Conservation (phyloP, 2,888 invertebrate genomes). For the Mythimna vitellina region DNA sequence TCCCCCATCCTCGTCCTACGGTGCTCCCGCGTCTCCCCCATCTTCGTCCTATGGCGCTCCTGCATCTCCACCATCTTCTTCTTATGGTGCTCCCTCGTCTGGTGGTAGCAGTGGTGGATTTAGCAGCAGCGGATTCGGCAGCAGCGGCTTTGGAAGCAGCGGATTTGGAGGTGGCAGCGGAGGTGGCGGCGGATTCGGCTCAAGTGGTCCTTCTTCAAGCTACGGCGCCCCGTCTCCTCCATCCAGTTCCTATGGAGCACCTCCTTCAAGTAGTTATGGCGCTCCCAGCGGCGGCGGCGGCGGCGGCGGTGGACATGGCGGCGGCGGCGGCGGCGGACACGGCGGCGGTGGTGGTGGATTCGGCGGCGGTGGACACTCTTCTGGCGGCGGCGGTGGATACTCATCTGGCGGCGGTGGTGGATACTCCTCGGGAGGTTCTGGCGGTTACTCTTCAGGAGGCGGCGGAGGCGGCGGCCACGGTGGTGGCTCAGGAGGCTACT, state of each 20-base stretch:
- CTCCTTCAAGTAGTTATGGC: slow-evolving; percentile 74
- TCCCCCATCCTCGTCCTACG: slow-evolving; percentile 71
- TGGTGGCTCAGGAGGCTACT: slow-evolving; percentile 44
- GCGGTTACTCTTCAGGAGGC: slow-evolving; percentile 66
- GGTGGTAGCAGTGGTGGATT: slow-evolving; percentile 70
- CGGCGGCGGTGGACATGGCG: slow-evolving; percentile 69
- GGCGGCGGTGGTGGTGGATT: slow-evolving; percentile 74
- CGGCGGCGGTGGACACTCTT: slow-evolving; percentile 62
- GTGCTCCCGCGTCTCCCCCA: slow-evolving; percentile 75
- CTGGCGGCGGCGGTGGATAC: slow-evolving; percentile 69
- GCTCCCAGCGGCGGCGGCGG: slow-evolving; percentile 76
- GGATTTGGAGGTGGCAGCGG: slow-evolving; percentile 74
- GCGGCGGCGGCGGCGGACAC: slow-evolving; percentile 75
- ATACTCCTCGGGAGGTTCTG: slow-evolving; percentile 54
- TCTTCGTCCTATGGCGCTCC: slow-evolving; percentile 72
- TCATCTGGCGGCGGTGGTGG: slow-evolving; percentile 67
- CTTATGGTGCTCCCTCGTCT: slow-evolving; percentile 72
- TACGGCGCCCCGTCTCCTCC: slow-evolving; percentile 85
- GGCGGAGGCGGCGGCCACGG: slow-evolving; percentile 85
- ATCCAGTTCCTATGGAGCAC: slow-evolving; percentile 81
- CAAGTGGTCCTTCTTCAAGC: slow-evolving; percentile 73
- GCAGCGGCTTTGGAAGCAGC: slow-evolving; percentile 71
- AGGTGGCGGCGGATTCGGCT: slow-evolving; percentile 68
- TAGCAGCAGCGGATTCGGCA: slow-evolving; percentile 70
- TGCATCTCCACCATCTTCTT: slow-evolving; percentile 71